These are phyloP conservation scores for Nothoprocta pentlandii DNA, from an alignment of 2,113 vertebrate genomes.

Conservation along the genomic window DNA sequence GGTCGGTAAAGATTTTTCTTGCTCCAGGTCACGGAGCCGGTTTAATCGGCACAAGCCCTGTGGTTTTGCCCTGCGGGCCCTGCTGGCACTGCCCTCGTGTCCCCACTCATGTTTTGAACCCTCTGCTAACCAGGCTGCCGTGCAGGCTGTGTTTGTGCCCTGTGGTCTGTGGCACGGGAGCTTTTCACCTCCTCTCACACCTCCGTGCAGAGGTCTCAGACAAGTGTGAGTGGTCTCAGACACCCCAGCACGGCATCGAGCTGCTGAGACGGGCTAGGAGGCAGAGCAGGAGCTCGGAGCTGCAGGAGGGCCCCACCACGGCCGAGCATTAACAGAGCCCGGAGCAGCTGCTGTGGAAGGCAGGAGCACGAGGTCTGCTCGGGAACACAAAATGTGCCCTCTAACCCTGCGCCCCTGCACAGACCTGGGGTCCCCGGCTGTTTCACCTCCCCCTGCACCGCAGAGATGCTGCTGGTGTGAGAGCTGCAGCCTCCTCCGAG, in stretches of 20 bases:
- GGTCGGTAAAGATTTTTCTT: constrained; percentile 52
- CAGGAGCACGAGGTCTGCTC: background rate
- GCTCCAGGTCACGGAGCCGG: constrained; percentile 56
- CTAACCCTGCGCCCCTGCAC: background rate
- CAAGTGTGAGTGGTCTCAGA: background rate
- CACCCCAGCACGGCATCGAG: background rate
- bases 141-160: constrained; percentile 47
- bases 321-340: background rate
- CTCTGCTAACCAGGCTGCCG: constrained; percentile 63
- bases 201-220: background rate
- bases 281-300: background rate
- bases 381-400: background rate
- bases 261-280: background rate
- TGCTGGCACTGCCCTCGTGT: constrained; percentile 56
- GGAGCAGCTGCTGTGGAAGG: background rate
- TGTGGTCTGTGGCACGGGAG: constrained; percentile 29
- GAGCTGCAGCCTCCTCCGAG: background rate
- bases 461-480: background rate
- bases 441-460: background rate
- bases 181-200: background rate
- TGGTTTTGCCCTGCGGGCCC: background rate
- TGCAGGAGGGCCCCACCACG: background rate
- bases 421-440: background rate
- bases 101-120: constrained; percentile 60
- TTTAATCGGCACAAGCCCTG: too few species aligned